Evolutionary conservation across 1,140 invertebrate genomes (phyloP).

Genomic region (Hylaeus anthracinus): DNA sequence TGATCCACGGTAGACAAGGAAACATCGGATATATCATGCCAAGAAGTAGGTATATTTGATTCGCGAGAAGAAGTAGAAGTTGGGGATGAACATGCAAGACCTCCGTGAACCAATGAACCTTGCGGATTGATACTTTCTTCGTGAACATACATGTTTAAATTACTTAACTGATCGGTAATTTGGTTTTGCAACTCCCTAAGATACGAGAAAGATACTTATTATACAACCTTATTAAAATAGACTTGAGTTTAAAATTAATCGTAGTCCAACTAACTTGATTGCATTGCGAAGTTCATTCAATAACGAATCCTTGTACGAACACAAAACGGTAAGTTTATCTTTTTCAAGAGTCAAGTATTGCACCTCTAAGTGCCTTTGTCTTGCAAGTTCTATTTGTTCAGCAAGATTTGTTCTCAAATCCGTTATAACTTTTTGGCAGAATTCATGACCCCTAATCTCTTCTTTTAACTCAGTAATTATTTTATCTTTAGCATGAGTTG

Average conservation of each 20-base stretch:
- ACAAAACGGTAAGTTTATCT: slow-evolving; percentile 60
- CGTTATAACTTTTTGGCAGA: slow-evolving; percentile 45
- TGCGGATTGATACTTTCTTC: slow-evolving; percentile 42
- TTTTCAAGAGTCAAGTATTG: slow-evolving; percentile 63
- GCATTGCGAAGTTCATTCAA: slow-evolving; percentile 51
- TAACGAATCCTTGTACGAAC: slow-evolving; percentile 56
- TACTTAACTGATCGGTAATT: slow-evolving; percentile 53
- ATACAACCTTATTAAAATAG: neutral
- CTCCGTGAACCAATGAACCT: slow-evolving; percentile 50
- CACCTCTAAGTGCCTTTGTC: slow-evolving; percentile 49
- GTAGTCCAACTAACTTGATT: slow-evolving; percentile 59
- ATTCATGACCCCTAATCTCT: slow-evolving; percentile 47
- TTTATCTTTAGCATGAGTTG: slow-evolving; percentile 33
- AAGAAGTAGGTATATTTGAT: slow-evolving; percentile 49
- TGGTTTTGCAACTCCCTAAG: slow-evolving; percentile 61
- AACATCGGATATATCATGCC: slow-evolving; percentile 51
- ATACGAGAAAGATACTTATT: slow-evolving; percentile 20
- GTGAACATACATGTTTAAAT: slow-evolving; percentile 40
- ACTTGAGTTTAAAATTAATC: neutral
- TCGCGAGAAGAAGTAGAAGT: slow-evolving; percentile 51
- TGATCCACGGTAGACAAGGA: slow-evolving; percentile 46
- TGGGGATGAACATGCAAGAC: slow-evolving; percentile 58
- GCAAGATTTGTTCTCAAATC: slow-evolving; percentile 53
- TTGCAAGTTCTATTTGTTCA: slow-evolving; percentile 58
- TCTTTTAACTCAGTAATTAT: slow-evolving; percentile 47